phyloP scores from a whole-genome alignment of 1,140 invertebrate species.

The Saccostrea glomerata region DNA sequence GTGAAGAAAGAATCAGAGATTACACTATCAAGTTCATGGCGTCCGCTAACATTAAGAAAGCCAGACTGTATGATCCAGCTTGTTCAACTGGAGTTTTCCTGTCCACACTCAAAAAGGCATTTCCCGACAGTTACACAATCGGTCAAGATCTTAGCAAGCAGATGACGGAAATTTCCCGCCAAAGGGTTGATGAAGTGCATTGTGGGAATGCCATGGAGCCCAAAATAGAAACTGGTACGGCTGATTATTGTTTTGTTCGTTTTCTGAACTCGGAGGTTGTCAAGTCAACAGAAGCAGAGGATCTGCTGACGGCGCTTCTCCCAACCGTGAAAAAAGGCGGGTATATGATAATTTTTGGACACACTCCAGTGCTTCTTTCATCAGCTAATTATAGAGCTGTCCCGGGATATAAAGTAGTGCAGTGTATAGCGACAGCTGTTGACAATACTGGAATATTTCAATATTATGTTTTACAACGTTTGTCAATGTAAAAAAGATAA shows the following conservation, averaged over 20 bases:
- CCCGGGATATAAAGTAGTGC: conserved; percentile 53
- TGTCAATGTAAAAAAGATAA: background rate
- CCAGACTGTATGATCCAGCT: conserved; percentile 66
- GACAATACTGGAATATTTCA: conserved; percentile 65
- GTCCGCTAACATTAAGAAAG: conserved; percentile 37
- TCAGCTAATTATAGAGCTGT: conserved; percentile 57
- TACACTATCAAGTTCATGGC: conserved; percentile 60
- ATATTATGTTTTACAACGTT: conserved; percentile 60
- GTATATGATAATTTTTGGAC: conserved; percentile 66
- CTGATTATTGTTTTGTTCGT: conserved; percentile 62
- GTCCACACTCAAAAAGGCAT: conserved; percentile 58
- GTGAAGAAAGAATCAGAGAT: conserved; percentile 62
- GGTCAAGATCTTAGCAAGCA: conserved; percentile 67
- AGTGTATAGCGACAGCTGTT: conserved; percentile 56
- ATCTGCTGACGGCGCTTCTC: conserved; percentile 55
- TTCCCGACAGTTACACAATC: conserved; percentile 61
- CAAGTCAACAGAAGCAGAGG: conserved; percentile 58
- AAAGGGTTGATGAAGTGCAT: conserved; percentile 62
- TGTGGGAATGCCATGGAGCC: conserved; percentile 66
- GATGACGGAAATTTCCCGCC: conserved; percentile 62
- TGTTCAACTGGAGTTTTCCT: conserved; percentile 68
- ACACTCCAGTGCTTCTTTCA: conserved; percentile 67
- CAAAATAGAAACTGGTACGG: conserved; percentile 56
- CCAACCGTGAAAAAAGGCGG: conserved; percentile 59
- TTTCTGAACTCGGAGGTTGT: conserved; percentile 68